phyloP scores from a whole-genome alignment of 2,888 invertebrate genomes.

The Cryptosula pallasiana region DNA sequence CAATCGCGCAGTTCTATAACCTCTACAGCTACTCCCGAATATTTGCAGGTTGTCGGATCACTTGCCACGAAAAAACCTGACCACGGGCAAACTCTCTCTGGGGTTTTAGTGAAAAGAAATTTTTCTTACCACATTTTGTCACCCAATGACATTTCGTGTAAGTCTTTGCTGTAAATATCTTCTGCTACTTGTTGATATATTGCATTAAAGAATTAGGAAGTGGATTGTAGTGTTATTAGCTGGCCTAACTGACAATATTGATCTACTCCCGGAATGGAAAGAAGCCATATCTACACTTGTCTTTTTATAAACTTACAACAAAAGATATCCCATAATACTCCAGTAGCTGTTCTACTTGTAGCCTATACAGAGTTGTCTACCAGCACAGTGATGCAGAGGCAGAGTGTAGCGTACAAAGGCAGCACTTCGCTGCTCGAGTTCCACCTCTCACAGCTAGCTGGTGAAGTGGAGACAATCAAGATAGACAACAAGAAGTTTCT shows the following conservation, averaged over 20 bases:
- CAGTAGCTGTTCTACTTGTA: too few species aligned
- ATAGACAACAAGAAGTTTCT: conserved; percentile 52
- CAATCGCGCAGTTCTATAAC: too few species aligned
- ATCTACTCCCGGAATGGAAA: too few species aligned
- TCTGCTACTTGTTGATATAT: not conserved
- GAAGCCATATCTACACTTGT: too few species aligned
- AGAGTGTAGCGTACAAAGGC: conserved; percentile 81
- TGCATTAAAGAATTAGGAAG: not conserved
- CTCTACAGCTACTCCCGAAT: too few species aligned
- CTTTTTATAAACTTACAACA: too few species aligned
- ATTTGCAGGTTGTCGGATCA: conserved; percentile 72
- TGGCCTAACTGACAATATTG: too few species aligned
- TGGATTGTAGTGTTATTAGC: too few species aligned
- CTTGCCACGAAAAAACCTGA: conserved; percentile 77
- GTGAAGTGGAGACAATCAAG: conserved; percentile 42
- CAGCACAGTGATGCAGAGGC: conserved; percentile 85
- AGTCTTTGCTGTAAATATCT: conserved; percentile 37
- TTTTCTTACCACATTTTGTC: conserved; percentile 95
- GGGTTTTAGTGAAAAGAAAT: conserved; percentile 90
- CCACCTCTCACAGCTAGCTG: conserved; percentile 53
- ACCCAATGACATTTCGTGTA: conserved; percentile 81
- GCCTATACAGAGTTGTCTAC: conserved; percentile 94
- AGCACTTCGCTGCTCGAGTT: conserved; percentile 59
- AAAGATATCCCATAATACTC: too few species aligned
- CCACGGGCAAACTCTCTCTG: conserved; percentile 75